A percentile compares a stretch with the other conserved stretches of the same genome.
These are phyloP conservation scores for Ploceus nigricollis DNA, from an alignment of 2,113 vertebrate species.

Conservation along the genomic window DNA sequence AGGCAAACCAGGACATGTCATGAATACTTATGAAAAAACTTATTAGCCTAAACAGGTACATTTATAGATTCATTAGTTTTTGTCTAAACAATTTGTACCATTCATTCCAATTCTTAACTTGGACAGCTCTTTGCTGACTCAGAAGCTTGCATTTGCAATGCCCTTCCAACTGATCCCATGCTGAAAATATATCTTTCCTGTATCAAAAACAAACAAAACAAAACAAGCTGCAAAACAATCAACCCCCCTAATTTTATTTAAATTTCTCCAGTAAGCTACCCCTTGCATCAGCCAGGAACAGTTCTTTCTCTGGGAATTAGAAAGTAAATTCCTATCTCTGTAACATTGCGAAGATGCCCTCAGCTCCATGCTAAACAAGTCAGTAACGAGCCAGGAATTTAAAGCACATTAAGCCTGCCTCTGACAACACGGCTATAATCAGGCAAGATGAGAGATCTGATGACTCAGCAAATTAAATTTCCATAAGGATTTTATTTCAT, in stretches of 20 bases:
- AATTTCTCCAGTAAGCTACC: background rate
- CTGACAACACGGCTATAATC: background rate
- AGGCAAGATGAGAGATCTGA: background rate
- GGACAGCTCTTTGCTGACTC: background rate
- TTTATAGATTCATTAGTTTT: background rate
- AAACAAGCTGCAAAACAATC: background rate
- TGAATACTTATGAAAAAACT: background rate
- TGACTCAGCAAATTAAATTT: slow-evolving; percentile 1
- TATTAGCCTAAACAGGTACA: background rate
- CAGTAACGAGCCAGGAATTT: background rate
- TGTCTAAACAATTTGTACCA: background rate
- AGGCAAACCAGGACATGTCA: background rate
- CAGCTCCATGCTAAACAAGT: background rate
- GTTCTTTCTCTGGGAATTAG: background rate
- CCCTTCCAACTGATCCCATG: background rate
- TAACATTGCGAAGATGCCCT: background rate
- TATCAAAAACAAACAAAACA: background rate
- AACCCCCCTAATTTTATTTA: background rate
- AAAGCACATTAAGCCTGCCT: background rate
- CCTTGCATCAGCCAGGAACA: background rate
- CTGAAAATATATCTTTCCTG: background rate
- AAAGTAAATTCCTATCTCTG: background rate
- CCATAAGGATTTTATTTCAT: background rate
- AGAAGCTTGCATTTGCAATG: background rate
- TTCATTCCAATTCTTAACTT: background rate